Percentiles rank a stretch among this genome's conserved stretches.
phyloP scores from a whole-genome alignment of 2,113 vertebrate genomes.

The Trematocara zebra region DNA sequence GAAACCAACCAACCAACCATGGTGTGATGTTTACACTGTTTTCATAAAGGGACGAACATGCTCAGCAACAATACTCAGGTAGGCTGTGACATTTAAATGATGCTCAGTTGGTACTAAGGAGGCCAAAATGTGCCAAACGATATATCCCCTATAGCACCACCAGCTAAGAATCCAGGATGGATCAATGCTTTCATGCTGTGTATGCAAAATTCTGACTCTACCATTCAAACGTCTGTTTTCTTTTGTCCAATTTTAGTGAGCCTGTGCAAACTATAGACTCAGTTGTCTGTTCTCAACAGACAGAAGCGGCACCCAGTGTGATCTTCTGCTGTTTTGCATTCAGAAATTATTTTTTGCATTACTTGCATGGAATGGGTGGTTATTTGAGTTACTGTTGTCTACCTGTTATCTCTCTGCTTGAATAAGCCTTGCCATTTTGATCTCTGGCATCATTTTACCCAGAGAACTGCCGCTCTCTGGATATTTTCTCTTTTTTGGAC shows the following conservation, averaged over 20 bases:
- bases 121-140: neutral
- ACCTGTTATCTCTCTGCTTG: neutral
- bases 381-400: neutral
- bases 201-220: neutral
- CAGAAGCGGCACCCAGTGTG: neutral
- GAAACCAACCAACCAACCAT: neutral
- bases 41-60: neutral
- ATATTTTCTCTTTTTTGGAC: neutral
- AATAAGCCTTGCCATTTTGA: neutral
- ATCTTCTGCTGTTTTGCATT: rapidly evolving
- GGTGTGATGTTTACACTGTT: neutral
- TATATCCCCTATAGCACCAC: neutral
- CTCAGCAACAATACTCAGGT: neutral
- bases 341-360: neutral
- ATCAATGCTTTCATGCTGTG: neutral
- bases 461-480: neutral
- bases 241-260: neutral
- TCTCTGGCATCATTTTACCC: neutral
- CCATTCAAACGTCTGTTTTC: neutral
- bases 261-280: neutral
- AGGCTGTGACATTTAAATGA: neutral
- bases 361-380: neutral
- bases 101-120: neutral
- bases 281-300: neutral
- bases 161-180: neutral